These are phyloP conservation scores for Salminus brasiliensis DNA, from an alignment of 2,113 vertebrate genomes.

Conservation along the genomic window DNA sequence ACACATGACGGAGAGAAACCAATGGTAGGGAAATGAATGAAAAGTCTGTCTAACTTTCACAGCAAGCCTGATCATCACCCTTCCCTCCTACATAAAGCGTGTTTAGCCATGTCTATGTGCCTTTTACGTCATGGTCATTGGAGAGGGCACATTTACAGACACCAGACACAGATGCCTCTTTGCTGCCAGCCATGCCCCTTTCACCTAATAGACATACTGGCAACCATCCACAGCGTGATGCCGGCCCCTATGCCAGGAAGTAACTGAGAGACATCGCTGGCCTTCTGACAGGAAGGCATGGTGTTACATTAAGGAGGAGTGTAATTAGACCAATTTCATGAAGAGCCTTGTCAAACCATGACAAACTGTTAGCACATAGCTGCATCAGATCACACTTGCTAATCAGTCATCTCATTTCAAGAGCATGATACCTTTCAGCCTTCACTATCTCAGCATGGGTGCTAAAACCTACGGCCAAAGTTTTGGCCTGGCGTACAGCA, in stretches of 20 bases:
- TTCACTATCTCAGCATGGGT: too few relatives aligned
- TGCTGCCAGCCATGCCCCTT: conserved; percentile 64
- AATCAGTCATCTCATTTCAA: not conserved
- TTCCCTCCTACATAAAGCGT: conserved; percentile 63
- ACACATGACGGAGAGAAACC: conserved; percentile 16
- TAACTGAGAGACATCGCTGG: conserved; percentile 8
- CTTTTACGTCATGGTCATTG: conserved; percentile 71
- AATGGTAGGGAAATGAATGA: conserved; percentile 31
- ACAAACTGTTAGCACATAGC: not conserved
- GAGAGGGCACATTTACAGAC: conserved; percentile 55
- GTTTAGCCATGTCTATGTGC: conserved; percentile 72
- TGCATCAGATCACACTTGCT: not conserved
- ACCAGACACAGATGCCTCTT: conserved; percentile 58
- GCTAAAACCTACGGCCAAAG: too few relatives aligned
- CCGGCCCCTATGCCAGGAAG: conserved; percentile 32
- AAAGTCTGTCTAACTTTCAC: conserved; percentile 54
- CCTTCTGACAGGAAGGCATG: conserved; percentile 7
- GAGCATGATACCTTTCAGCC: not conserved
- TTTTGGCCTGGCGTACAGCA: too few relatives aligned
- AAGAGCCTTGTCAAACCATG: not conserved
- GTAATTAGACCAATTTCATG: not conserved
- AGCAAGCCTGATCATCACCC: conserved; percentile 70
- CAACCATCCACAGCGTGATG: conserved; percentile 44
- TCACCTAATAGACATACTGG: conserved; percentile 64
- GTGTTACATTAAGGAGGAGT: not conserved